Base-by-base conservation (phyloP, 2,888 invertebrate species). In the Dryococelus australis region DNA sequence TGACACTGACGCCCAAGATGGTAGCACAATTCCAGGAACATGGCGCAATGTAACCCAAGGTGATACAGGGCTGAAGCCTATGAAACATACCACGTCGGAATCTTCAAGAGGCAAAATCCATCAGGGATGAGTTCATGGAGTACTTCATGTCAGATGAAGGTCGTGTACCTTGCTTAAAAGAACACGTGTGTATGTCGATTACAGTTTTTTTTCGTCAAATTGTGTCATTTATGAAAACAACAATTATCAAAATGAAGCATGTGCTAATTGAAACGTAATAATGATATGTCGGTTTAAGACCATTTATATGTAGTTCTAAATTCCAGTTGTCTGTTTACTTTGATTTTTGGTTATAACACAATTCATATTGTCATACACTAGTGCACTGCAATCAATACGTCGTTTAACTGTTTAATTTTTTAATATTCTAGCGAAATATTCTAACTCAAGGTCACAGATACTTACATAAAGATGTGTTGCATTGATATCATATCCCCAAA, bases 1-100 rank as follows among this genome's bases (percentile, higher is more conserved):
- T 87, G 90, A 90, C 86, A 84, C 47, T 83, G 90, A 89, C 16
- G 8, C 47, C 87, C 87, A 85, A 43, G 87, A 89, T 85, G 90
- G 88, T 87, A 84, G 81, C 84, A 26, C 90, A 43, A 88, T 88
- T 51, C 88, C 87, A n/a, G 90, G 90, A 65, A 85, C 88, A 86
- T 90, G 90, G 89, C 28, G 87, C 89, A 85, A 79, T 88, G 85
- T 87, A 88, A 84, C 65, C 20, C 27, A 65, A 35, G 65, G 53
- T 13, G 65, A 85, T 85, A 35, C n/a, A n/a, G 16, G 51, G 20
- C 4, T 53, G 65, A 24, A 24, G 85, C 47, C 28, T 0, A 24
- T 28, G 86, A 4, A 43, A 86, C 35, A 85, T 43, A 85, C 43
- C 43, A 85, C 47, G 43, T 13, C 43, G 85, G 85, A 47, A 43